Percentiles rank a stretch among this genome's conserved stretches.
These are phyloP conservation scores for Cryptomyrus ogoouensis DNA, from an alignment of 2,113 vertebrate species.

Conservation along the genomic window DNA sequence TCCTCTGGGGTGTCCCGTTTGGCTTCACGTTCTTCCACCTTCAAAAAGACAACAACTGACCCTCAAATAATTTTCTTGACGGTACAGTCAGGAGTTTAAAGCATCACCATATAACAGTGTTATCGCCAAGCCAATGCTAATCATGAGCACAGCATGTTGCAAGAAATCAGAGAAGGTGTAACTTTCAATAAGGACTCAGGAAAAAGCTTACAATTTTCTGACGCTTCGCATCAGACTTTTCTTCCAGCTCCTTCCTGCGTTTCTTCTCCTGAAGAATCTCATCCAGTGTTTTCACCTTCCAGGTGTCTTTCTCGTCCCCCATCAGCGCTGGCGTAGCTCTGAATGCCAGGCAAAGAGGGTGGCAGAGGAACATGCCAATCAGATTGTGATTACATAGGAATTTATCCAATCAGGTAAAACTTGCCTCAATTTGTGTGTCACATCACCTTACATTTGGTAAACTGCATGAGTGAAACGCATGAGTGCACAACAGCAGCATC, in stretches of 20 bases:
- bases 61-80: neutral
- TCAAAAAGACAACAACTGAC: constrained; percentile 33
- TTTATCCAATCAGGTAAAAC: neutral
- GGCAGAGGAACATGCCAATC: neutral
- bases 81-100: neutral
- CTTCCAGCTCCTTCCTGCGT: constrained; percentile 89
- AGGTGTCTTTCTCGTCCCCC: constrained; percentile 99
- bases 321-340: constrained; percentile 72
- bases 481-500: neutral
- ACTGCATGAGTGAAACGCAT: neutral
- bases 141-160: neutral
- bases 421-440: neutral
- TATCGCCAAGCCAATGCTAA: neutral
- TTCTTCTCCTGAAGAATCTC: constrained; percentile 98
- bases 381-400: neutral
- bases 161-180: neutral
- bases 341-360: constrained; percentile 49
- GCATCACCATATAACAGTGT: neutral
- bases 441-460: neutral
- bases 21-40: constrained; percentile 96
- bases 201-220: constrained; percentile 77
- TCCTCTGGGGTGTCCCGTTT: constrained; percentile 96
- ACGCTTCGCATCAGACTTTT: constrained; percentile 81
- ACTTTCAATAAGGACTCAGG: neutral
- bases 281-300: constrained; percentile 99